Conservation (phyloP, 2,113 vertebrate species). For the Python bivittatus region DNA sequence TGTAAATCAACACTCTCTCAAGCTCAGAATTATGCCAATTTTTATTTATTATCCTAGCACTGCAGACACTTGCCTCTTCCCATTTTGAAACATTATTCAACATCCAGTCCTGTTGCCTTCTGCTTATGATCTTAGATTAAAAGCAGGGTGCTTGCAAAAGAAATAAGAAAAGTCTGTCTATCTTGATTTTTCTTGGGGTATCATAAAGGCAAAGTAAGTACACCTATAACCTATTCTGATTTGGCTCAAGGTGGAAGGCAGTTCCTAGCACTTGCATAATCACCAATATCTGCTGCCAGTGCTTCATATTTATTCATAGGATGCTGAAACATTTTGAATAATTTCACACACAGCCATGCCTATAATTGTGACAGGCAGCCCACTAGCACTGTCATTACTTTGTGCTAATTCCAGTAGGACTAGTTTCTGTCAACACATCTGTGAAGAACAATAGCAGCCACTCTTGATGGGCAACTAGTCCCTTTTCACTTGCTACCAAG, state of each 20-base stretch:
- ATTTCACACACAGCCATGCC: conserved; percentile 63
- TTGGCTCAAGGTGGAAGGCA: conserved; percentile 40
- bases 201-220: conserved; percentile 37
- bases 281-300: conserved; percentile 47
- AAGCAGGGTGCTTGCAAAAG: background rate
- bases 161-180: conserved; percentile 32
- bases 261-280: conserved; percentile 37
- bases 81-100: background rate
- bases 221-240: conserved; percentile 42
- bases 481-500: conserved; percentile 31
- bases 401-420: conserved; percentile 56
- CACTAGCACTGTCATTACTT: conserved; percentile 61
- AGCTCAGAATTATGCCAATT: conserved; percentile 30
- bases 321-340: conserved; percentile 61
- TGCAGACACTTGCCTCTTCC: background rate
- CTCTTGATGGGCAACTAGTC: conserved; percentile 31
- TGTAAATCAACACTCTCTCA: conserved; percentile 39
- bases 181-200: conserved; percentile 23
- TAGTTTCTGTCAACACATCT: conserved; percentile 58
- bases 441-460: conserved; percentile 44
- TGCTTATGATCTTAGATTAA: conserved; percentile 23
- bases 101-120: conserved; percentile 3
- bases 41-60: background rate
- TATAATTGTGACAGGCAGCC: conserved; percentile 66
- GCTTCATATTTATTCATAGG: conserved; percentile 61